Percentiles rank a stretch among this genome's conserved stretches.
Conservation (phyloP, 2,888 invertebrate species). For the Parnassius mnemosyne region DNA sequence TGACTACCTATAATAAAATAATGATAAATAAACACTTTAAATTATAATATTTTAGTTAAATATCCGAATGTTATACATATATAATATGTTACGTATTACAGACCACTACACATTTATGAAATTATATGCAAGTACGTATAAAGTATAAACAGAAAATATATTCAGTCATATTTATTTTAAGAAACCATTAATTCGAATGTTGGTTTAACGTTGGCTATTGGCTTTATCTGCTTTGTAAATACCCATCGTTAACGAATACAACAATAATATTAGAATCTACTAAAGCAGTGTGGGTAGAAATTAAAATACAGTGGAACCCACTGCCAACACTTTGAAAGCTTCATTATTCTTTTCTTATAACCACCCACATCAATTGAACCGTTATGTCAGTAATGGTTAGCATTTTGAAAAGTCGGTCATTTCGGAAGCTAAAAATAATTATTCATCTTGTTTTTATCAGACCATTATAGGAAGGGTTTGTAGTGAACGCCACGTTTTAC, state of each 20-base stretch:
- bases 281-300: conserved; percentile 20
- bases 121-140: neutral
- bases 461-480: too few relatives aligned
- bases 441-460: too few relatives aligned
- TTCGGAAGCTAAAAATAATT: too few relatives aligned
- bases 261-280: conserved; percentile 7
- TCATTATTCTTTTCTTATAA: conserved; percentile 8
- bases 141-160: conserved; percentile 8
- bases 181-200: neutral
- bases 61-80: too few relatives aligned
- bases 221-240: conserved; percentile 7
- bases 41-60: too few relatives aligned
- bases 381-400: conserved; percentile 3
- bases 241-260: conserved; percentile 7
- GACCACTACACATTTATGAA: too few relatives aligned
- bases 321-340: neutral
- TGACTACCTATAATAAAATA: too few relatives aligned
- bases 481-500: too few relatives aligned
- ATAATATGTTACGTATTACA: too few relatives aligned
- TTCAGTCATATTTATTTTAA: conserved; percentile 1
- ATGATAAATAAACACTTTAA: too few relatives aligned
- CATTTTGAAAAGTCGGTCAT: too few relatives aligned
- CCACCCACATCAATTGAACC: conserved; percentile 16
- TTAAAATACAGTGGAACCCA: conserved; percentile 10
- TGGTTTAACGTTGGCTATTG: conserved; percentile 3